Conservation (phyloP, 2,888 invertebrate species). For the Rhingia campestris region DNA sequence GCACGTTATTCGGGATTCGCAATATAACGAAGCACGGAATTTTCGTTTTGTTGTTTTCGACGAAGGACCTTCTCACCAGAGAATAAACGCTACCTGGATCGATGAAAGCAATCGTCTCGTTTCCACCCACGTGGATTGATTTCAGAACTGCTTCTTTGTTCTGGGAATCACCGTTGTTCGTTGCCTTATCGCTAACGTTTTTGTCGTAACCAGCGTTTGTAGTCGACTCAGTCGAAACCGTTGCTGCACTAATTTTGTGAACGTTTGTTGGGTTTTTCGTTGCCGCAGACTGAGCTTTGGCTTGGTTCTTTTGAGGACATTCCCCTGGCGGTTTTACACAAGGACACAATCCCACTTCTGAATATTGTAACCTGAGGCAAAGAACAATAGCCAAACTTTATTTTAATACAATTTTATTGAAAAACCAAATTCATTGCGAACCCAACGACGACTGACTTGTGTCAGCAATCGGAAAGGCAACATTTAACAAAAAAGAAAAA, state of each 20-base stretch:
- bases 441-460: too few relatives aligned
- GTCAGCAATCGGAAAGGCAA: too few relatives aligned
- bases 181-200: neutral
- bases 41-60: neutral
- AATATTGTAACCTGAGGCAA: too few relatives aligned
- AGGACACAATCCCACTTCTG: too few relatives aligned
- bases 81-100: neutral
- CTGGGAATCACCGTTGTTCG: neutral
- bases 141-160: slow-evolving; percentile 10
- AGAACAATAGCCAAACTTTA: too few relatives aligned
- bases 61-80: too few relatives aligned
- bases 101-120: neutral
- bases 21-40: neutral
- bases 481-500: too few relatives aligned
- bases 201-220: neutral
- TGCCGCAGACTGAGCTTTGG: neutral
- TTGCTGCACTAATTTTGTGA: slow-evolving; percentile 9
- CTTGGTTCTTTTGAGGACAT: neutral
- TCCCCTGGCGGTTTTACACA: too few relatives aligned
- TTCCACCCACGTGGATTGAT: slow-evolving; percentile 7
- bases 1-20: slow-evolving; percentile 15
- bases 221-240: neutral
- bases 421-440: too few relatives aligned
- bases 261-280: slow-evolving; percentile 10
- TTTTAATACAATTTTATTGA: too few relatives aligned